A percentile compares a stretch with the other conserved stretches of the same genome.
phyloP scores from a whole-genome alignment of 2,888 invertebrate genomes.

The Agrochola lychnidis region DNA sequence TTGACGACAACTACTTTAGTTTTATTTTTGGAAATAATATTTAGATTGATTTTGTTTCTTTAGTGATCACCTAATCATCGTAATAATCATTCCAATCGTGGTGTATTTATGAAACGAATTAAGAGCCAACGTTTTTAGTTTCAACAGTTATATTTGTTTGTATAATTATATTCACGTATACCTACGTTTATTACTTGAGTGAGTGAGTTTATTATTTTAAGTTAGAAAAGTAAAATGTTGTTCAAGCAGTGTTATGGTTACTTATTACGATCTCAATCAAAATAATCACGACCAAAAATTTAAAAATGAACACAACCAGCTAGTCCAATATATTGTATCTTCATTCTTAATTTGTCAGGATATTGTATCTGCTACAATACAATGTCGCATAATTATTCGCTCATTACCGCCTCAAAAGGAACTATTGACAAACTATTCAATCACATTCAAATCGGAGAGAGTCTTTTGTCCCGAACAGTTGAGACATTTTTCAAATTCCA shows the following conservation, averaged over 20 bases:
- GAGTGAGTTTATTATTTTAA: neutral
- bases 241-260: neutral
- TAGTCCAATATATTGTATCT: neutral
- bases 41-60: neutral
- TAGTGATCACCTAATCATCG: neutral
- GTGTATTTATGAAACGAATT: neutral
- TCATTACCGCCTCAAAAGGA: conserved; percentile 50
- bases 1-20: conserved; percentile 19
- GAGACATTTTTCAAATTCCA: conserved; percentile 38
- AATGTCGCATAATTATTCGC: conserved; percentile 43
- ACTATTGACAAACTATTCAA: conserved; percentile 70
- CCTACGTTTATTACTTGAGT: neutral
- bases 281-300: neutral
- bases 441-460: conserved; percentile 81
- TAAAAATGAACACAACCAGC: too few species aligned
- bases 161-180: neutral
- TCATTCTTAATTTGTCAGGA: neutral
- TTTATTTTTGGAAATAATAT: conserved; percentile 20
- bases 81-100: neutral
- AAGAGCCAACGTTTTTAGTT: neutral
- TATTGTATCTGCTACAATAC: conserved; percentile 13
- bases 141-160: neutral
- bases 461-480: conserved; percentile 78
- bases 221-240: neutral
- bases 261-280: neutral